phyloP scores from a whole-genome alignment of 2,888 invertebrate genomes.

The Amaurobius ferox region DNA sequence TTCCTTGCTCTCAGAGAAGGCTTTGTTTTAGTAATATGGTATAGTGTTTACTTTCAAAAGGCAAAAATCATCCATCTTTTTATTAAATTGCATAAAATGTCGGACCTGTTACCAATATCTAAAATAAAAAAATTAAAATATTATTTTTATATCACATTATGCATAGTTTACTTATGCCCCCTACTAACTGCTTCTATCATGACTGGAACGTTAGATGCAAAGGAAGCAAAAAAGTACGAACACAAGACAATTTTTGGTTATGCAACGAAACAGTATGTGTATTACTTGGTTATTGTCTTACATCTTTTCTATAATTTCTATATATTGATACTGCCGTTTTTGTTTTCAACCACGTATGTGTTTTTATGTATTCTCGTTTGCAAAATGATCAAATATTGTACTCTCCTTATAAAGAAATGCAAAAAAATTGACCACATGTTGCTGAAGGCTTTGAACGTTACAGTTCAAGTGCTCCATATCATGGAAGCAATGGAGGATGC shows the following conservation, averaged over 20 bases:
- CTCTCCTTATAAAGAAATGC: neutral
- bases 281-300: constrained; percentile 10
- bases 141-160: neutral
- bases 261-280: neutral
- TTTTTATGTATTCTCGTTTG: constrained; percentile 16
- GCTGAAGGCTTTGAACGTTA: neutral
- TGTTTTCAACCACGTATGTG: constrained; percentile 9
- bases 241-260: constrained; percentile 19
- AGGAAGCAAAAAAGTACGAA: constrained; percentile 30
- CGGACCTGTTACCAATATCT: neutral
- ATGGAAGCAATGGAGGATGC: constrained; percentile 23
- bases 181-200: neutral
- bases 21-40: constrained; percentile 24
- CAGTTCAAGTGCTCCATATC: too few species aligned
- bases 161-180: constrained; percentile 2
- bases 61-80: constrained; percentile 23
- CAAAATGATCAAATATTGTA: constrained; percentile 16
- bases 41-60: neutral
- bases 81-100: neutral
- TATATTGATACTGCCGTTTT: constrained; percentile 20
- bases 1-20: constrained; percentile 11
- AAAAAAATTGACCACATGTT: neutral
- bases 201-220: neutral
- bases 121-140: neutral
- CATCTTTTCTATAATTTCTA: constrained; percentile 25